A percentile compares a stretch with the other conserved stretches of the same genome.
phyloP scores from a whole-genome alignment of 2,888 invertebrate genomes.

The Aspidiotus destructor region DNA sequence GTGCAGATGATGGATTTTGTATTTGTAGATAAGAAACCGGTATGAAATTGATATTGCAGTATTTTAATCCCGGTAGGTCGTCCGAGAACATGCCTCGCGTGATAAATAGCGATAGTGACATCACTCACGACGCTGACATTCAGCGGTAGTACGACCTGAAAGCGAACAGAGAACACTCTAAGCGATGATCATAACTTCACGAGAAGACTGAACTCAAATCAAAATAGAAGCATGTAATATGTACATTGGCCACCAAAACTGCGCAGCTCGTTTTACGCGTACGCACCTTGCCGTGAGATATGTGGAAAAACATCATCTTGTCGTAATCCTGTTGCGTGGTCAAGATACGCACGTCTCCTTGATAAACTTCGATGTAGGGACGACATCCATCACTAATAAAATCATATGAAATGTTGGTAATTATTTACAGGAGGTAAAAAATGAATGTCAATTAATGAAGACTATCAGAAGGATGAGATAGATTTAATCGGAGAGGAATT shows the following conservation, averaged over 20 bases:
- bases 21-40: slow-evolving; percentile 58
- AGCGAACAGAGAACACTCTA: slow-evolving; percentile 33
- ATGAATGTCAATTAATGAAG: too few species aligned
- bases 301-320: slow-evolving; percentile 63
- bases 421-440: too few species aligned
- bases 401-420: background rate
- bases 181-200: too few species aligned
- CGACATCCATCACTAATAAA: slow-evolving; percentile 75
- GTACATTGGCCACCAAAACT: too few species aligned
- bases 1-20: slow-evolving; percentile 14
- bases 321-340: slow-evolving; percentile 85
- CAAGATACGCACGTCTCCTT: slow-evolving; percentile 70
- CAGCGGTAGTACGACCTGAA: slow-evolving; percentile 54
- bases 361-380: slow-evolving; percentile 83
- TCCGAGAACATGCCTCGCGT: slow-evolving; percentile 76
- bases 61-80: slow-evolving; percentile 75
- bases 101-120: slow-evolving; percentile 67
- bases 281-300: slow-evolving; percentile 59
- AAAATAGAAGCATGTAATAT: too few species aligned
- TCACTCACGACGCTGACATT: slow-evolving; percentile 76
- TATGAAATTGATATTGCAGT: slow-evolving; percentile 78
- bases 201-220: too few species aligned
- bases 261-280: background rate
- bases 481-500: too few species aligned
- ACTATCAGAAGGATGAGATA: too few species aligned